These are phyloP conservation scores for Rhadinocentrus ornatus DNA, from an alignment of 2,797 vertebrate species.

Conservation along the genomic window DNA sequence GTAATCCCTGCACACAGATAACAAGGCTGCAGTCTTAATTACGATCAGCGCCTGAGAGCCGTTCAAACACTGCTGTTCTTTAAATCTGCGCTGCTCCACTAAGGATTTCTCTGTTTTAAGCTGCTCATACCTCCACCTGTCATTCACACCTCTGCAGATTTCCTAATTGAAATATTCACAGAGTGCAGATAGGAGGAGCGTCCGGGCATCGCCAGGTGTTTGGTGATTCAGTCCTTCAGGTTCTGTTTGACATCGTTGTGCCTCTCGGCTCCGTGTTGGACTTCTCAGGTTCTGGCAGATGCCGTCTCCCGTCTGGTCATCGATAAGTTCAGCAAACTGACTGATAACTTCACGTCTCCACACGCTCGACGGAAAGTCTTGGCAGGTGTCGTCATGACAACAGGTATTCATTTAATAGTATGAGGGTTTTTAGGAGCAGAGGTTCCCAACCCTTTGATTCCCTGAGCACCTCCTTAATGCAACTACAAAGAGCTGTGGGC, in stretches of 20 bases:
- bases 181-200: slow-evolving; percentile 25
- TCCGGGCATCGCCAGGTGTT: not conserved
- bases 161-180: slow-evolving; percentile 47
- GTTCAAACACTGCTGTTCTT: slow-evolving; percentile 65
- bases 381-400: slow-evolving; percentile 95
- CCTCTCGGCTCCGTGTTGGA: not conserved
- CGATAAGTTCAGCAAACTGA: slow-evolving; percentile 95
- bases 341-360: slow-evolving; percentile 93
- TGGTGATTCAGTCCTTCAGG: not conserved
- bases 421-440: too few species aligned
- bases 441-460: too few species aligned
- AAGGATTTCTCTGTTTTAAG: slow-evolving; percentile 33
- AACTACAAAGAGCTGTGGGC: too few species aligned
- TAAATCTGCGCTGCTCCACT: slow-evolving; percentile 23
- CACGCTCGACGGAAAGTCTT: slow-evolving; percentile 94
- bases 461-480: too few species aligned
- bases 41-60: slow-evolving; percentile 64
- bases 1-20: slow-evolving; percentile 64
- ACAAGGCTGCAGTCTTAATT: slow-evolving; percentile 73
- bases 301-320: slow-evolving; percentile 92
- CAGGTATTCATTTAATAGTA: slow-evolving; percentile 81
- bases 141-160: slow-evolving; percentile 33
- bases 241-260: not conserved
- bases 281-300: slow-evolving; percentile 90
- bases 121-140: slow-evolving; percentile 32